Base-by-base conservation (phyloP, 2,113 vertebrate species). In the Camelus bactrianus region DNA sequence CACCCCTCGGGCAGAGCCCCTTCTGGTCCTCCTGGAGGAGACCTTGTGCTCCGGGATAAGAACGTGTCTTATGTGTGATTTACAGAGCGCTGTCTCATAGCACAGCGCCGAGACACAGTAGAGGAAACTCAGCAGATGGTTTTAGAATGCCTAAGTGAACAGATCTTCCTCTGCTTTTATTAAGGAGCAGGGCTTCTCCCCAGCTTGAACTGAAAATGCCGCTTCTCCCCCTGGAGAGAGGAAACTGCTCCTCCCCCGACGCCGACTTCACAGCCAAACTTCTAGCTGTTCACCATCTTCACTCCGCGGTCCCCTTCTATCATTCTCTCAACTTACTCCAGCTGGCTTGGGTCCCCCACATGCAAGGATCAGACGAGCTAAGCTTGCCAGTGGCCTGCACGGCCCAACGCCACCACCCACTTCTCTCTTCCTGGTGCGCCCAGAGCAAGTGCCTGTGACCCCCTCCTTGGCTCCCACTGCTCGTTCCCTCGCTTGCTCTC, bases 401-500 rank as follows among this genome's bases (percentile, higher is more conserved):
- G n/a, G 13, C 17, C 35, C 1, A 7, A 20, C 4, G 26, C 26
- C 15, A 3, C 38, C 32, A 17, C 1, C 81, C 22, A 20, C n/a
- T 67, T 12, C 28, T 15, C 64, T 46, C 52, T 26, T 8, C 6
- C 11, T 0, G 8, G 42, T 22, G 42, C 46, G 52, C 32, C 42
- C 24, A n/a, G 35, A 38, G 50, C 2, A 1, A 0, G 0, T 17
- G 24, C 42, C 54, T 5, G 9, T 3, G 3, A 48, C 22, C 42
- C 32, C 32, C 26, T 62, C 20, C 6, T 5, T 2, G 11, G 48
- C 60, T 30, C 65, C 6, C 16, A 8, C 0, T 1, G 12, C 67
- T 60, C 1, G 2, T 16, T 11, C 38, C 48, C 9, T 8, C 1
- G 12, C 67, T 60, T 0, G 2, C 22, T 11, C 38, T 64, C 9